These are phyloP conservation scores for Hylaeus volcanicus DNA, from an alignment of 1,140 invertebrate species.

Conservation along the genomic window DNA sequence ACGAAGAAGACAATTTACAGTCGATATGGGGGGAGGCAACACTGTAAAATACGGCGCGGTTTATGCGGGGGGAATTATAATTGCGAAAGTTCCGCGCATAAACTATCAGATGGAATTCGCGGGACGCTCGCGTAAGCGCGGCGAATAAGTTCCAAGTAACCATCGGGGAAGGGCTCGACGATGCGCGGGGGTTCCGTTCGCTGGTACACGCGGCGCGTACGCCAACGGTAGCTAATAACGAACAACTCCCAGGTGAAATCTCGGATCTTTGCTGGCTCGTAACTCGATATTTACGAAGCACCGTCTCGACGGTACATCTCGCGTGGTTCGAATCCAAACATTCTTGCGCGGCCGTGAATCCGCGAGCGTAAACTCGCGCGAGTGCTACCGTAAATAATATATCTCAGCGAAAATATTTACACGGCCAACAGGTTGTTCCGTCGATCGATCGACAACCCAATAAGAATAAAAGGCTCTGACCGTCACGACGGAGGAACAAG, in stretches of 20 bases:
- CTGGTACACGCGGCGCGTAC: background rate
- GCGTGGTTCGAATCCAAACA: background rate
- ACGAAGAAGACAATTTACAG: conserved; percentile 24
- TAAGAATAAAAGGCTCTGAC: conserved; percentile 24
- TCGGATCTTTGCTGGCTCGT: background rate
- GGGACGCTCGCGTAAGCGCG: background rate
- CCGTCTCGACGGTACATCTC: background rate
- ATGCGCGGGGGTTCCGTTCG: background rate
- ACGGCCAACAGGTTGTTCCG: conserved; percentile 36
- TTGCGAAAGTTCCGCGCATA: conserved; percentile 40
- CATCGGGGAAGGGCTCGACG: background rate
- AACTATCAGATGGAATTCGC: conserved; percentile 15
- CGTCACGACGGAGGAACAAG: no score
- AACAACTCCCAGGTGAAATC: conserved; percentile 14
- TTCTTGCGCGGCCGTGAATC: background rate
- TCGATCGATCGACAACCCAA: background rate
- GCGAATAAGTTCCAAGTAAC: background rate
- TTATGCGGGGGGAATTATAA: conserved; percentile 24
- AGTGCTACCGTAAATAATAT: conserved; percentile 24
- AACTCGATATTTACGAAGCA: conserved; percentile 4
- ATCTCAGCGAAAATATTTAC: conserved; percentile 34
- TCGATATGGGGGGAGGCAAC: conserved; percentile 17
- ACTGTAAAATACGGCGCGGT: conserved; percentile 26
- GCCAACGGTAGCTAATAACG: background rate
- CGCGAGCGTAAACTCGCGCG: conserved; percentile 8